Base-by-base conservation (phyloP, 30 jellyfish, hydroid and myxozoan genomes). In the Hydractinia symbiolongicarpus region DNA sequence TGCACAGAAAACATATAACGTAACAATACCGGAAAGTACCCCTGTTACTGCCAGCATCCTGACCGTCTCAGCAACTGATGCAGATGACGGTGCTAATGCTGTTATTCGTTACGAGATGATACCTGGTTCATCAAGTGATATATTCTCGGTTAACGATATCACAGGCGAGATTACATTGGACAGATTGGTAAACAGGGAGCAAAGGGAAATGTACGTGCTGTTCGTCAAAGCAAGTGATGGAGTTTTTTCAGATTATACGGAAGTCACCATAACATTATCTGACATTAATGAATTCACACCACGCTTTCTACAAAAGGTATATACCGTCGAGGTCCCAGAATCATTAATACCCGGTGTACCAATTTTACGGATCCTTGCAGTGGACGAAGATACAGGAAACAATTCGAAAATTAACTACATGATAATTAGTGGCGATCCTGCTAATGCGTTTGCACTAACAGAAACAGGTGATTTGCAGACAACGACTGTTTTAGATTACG, bases 251-350 rank as follows among this genome's bases (percentile, higher is more conserved):
- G n/a, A 88, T n/a, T 86, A 82, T 86, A 58, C 89, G 15, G 89
- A 86, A 66, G 77, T 91, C 67, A 30, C 81, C 8, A 87, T 91
- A 11, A 50, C 75, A 44, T 77, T 91, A 6, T 84, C 72, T 19
- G 96, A 91, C 73, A 82, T 91, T 75, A 91, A 91, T 71, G 96
- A 91, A 56, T 84, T 70, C 78, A 81, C 86, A 17, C 98, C 98
- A 11, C 85, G 74, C 81, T 90, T 86, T 86, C 54, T 67, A 0
- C 86, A 82, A 15, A 69, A 50, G n/a, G 58, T 21, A 30, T 91
- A 91, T 71, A 80, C 69, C 15, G 80, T 81, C 49, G 85, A 77
- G 66, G 88, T 91, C 8, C 79, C 96, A 4, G 98, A 91, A 67
- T 60, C 87, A n/a, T 21, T 86, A 74, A 68, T 70, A 67, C 90